Conservation (phyloP, 2,113 vertebrate genomes). For the Malaclemys terrapin region DNA sequence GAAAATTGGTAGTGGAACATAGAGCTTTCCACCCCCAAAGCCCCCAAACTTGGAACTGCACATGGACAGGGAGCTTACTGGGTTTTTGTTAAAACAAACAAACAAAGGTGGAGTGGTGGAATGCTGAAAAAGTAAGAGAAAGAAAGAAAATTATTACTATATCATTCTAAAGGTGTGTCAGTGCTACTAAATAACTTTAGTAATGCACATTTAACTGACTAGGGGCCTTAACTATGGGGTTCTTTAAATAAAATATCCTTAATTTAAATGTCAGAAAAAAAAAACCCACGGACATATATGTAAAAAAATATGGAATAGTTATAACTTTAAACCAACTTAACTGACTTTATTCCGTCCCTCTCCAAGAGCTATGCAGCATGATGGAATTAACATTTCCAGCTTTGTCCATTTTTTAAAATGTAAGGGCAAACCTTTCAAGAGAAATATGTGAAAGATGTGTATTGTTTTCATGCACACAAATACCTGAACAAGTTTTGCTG, state of each 20-base stretch:
- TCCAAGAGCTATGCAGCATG: not conserved
- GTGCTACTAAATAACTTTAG: not conserved
- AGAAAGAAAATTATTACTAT: not conserved
- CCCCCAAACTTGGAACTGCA: not conserved
- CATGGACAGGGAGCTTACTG: not conserved
- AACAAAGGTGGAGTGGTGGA: not conserved
- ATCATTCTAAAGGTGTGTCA: not conserved
- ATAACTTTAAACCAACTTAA: not conserved
- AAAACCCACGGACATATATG: not conserved
- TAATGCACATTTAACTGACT: not conserved
- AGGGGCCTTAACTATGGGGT: not conserved
- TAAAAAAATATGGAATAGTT: not conserved
- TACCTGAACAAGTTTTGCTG: not conserved
- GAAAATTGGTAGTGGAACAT: not conserved
- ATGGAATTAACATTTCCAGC: not conserved
- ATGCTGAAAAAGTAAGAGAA: accelerated
- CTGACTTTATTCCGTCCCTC: not conserved
- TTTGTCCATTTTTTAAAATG: not conserved
- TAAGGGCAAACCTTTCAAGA: not conserved
- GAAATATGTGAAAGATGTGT: not conserved
- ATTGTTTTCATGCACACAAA: not conserved
- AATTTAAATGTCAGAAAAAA: not conserved
- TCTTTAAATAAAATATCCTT: not conserved
- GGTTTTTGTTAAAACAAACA: not conserved
- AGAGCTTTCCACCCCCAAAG: accelerated